These are phyloP conservation scores for Ctenomys sociabilis DNA, from an alignment of 2,113 vertebrate genomes.

Conservation along the genomic window DNA sequence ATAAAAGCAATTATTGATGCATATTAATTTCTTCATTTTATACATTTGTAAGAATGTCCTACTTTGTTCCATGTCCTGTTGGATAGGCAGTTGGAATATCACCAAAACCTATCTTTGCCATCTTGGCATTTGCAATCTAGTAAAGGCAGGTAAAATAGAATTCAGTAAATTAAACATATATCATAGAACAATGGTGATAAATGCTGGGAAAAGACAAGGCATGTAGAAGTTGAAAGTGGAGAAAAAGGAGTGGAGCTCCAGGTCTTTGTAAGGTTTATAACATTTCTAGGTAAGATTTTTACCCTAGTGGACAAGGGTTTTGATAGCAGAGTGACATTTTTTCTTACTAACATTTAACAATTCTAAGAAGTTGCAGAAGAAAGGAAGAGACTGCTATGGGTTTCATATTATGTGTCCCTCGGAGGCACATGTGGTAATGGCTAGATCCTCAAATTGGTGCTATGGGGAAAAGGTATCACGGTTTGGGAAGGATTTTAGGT, in stretches of 20 bases:
- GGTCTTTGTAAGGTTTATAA: background rate
- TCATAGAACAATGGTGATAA: background rate
- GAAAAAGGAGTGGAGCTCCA: background rate
- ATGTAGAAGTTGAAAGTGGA: background rate
- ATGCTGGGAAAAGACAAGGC: no score
- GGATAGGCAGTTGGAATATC: background rate
- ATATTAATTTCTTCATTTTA: background rate
- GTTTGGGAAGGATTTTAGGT: background rate
- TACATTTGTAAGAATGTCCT: background rate
- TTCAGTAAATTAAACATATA: background rate
- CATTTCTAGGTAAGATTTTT: background rate
- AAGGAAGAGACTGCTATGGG: background rate
- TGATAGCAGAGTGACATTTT: background rate
- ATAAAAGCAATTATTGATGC: background rate
- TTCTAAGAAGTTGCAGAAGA: background rate
- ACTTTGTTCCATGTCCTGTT: background rate
- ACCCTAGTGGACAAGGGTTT: background rate
- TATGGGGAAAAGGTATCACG: background rate
- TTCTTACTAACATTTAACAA: background rate
- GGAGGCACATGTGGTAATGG: background rate
- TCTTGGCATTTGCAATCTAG: background rate
- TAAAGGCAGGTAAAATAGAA: no score
- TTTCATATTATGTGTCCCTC: background rate
- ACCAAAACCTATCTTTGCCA: background rate
- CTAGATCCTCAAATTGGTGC: no score